Evolutionary conservation across 1,140 invertebrate species (phyloP).

Genomic region (Drosophila rufa): DNA sequence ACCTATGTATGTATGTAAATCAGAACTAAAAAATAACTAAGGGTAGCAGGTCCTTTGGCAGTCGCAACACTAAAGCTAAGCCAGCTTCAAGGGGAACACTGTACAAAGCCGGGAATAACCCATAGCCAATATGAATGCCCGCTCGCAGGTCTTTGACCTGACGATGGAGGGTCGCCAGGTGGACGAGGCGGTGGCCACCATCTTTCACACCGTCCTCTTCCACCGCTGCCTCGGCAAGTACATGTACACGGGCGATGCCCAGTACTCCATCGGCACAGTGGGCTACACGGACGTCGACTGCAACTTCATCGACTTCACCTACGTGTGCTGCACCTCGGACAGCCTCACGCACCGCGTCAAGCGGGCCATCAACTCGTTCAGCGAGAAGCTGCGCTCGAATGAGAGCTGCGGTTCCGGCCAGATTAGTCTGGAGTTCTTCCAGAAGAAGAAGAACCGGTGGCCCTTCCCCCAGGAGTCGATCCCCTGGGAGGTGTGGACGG

Average conservation of each 20-base stretch:
- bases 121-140: conserved; percentile 89
- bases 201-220: conserved; percentile 98
- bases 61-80: conserved; percentile 2
- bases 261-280: conserved; percentile 97
- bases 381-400: conserved; percentile 92
- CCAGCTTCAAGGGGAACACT: not conserved
- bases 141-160: conserved; percentile 94
- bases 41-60: not conserved
- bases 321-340: conserved; percentile 96
- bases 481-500: conserved; percentile 99
- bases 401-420: conserved; percentile 91
- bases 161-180: conserved; percentile 96
- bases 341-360: conserved; percentile 91
- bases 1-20: not conserved
- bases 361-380: conserved; percentile 93
- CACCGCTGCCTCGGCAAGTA: conserved; percentile 98
- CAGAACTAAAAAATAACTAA: conserved; percentile 5
- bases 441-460: conserved; percentile 95
- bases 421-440: conserved; percentile 98
- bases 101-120: conserved; percentile 8
- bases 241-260: conserved; percentile 96
- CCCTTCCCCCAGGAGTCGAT: conserved; percentile 94
- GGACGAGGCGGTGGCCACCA: conserved; percentile 96
- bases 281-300: conserved; percentile 98
- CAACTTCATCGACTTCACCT: conserved; percentile 98